Base-by-base conservation (phyloP, 2,888 invertebrate species). In the Poecilobothrus nobilitatus region DNA sequence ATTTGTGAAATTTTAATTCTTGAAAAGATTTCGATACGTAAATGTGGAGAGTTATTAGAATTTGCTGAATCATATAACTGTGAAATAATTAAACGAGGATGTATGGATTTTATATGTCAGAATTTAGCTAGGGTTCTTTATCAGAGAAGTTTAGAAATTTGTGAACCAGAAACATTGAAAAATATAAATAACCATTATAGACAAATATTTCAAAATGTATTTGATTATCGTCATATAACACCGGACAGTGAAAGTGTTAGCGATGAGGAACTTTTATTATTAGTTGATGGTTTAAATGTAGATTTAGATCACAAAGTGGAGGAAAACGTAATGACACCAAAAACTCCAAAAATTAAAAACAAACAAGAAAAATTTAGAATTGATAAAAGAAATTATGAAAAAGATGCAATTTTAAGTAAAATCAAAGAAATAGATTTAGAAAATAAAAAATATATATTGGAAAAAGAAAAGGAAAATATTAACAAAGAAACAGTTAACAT, bases 1-100 rank as follows among this genome's bases (percentile, higher is more conserved):
- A 85, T 90, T 80, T 89, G 91, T 80, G 91, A 91, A 79, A 82
- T 87, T 2, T 82, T 88, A 0, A 79, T 92, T 44, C 84, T 87
- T 0, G 85, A 86, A 70, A 81, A 88, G 69, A 82, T 94, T 3
- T 89, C 88, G 1, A 81, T 94, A 69, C 89, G 88, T 76, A 94
- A 92, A 80, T 91, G 88, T 69, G 84, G 88, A 0, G 90, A 92
- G 74, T 83, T 94, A 70, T 82, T 94, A 69, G 88, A 91, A 75
- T 88, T 94, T 75, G 88, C 93, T 0, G 84, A 86, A 72, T 85
- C 87, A 12, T 93, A 92, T 81, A 92, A 92, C 77, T 91, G 93
- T 7, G 77, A 81, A 0, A 86, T 91, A 73, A 82, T 95, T 18
- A 90, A 90, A 79, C 81, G 82, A 18, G 87, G 87, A 70, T 91